Conservation (phyloP, 2,888 invertebrate species). For the Ashinkailepas kermadecensis region DNA sequence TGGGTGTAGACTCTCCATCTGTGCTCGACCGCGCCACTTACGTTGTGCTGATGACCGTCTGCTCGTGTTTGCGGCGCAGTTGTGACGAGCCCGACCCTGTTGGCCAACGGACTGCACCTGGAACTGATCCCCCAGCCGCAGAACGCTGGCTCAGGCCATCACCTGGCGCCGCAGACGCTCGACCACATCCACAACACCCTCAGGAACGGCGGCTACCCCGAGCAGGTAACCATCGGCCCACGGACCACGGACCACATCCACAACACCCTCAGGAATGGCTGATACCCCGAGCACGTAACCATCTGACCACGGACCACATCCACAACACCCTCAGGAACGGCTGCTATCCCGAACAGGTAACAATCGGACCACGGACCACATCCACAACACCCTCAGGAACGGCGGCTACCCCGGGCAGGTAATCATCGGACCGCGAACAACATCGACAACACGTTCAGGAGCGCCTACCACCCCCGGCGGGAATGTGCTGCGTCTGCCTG, state of each 20-base stretch:
- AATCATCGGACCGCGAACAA: slow-evolving; percentile 67
- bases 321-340: slow-evolving; percentile 74
- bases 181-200: slow-evolving; percentile 81
- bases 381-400: slow-evolving; percentile 74
- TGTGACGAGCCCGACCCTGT: neutral
- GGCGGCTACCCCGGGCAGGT: slow-evolving; percentile 81
- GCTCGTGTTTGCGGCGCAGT: neutral
- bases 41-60: too few relatives aligned
- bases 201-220: slow-evolving; percentile 79
- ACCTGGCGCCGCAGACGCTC: slow-evolving; percentile 54
- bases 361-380: too few relatives aligned
- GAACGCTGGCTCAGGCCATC: neutral
- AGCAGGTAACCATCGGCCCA: slow-evolving; percentile 51
- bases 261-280: slow-evolving; percentile 75
- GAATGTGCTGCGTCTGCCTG: too few relatives aligned
- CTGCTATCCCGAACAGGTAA: slow-evolving; percentile 80
- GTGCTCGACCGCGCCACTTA: too few relatives aligned
- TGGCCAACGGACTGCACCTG: slow-evolving; percentile 10
- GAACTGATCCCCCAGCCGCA: neutral
- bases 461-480: too few relatives aligned
- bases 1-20: too few relatives aligned
- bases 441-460: slow-evolving; percentile 51
- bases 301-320: slow-evolving; percentile 78
- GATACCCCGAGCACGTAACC: slow-evolving; percentile 77
- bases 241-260: slow-evolving; percentile 81